phyloP scores from a whole-genome alignment of 1,140 invertebrate genomes.

The Papilio machaon region DNA sequence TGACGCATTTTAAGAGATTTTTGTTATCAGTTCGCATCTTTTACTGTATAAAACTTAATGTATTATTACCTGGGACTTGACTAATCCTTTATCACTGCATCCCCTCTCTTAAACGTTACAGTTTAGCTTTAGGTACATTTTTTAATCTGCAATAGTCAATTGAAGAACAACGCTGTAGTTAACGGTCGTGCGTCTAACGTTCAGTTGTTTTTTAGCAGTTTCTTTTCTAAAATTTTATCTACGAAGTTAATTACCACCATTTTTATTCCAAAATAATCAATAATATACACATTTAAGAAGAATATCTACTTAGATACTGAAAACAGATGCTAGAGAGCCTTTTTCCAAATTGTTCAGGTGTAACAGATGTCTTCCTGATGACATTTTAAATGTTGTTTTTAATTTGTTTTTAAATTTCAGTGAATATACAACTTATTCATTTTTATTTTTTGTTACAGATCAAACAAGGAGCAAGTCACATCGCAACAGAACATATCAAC shows the following conservation, averaged over 20 bases:
- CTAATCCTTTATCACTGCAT: neutral
- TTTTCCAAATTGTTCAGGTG: neutral
- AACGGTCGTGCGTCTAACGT: neutral
- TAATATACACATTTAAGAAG: neutral
- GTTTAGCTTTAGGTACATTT: neutral
- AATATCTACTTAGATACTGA: too few relatives aligned
- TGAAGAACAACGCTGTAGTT: neutral
- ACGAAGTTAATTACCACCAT: neutral
- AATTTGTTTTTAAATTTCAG: neutral
- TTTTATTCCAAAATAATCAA: neutral
- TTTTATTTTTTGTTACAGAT: constrained; percentile 71
- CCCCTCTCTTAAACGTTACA: neutral
- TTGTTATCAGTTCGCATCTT: constrained; percentile 19
- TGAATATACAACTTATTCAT: neutral
- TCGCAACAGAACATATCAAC: constrained; percentile 45
- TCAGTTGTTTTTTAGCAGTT: neutral
- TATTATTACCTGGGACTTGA: neutral
- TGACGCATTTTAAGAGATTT: constrained; percentile 35
- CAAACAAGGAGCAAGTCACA: constrained; percentile 41
- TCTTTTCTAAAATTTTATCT: neutral
- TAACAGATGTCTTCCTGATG: neutral
- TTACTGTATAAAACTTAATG: neutral
- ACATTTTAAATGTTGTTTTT: neutral
- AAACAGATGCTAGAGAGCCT: too few relatives aligned
- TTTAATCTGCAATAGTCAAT: neutral